A percentile compares a stretch with the other conserved stretches of the same genome.
These are phyloP conservation scores for Botia almorhae DNA, from an alignment of 2,797 vertebrate genomes.

Conservation along the genomic window DNA sequence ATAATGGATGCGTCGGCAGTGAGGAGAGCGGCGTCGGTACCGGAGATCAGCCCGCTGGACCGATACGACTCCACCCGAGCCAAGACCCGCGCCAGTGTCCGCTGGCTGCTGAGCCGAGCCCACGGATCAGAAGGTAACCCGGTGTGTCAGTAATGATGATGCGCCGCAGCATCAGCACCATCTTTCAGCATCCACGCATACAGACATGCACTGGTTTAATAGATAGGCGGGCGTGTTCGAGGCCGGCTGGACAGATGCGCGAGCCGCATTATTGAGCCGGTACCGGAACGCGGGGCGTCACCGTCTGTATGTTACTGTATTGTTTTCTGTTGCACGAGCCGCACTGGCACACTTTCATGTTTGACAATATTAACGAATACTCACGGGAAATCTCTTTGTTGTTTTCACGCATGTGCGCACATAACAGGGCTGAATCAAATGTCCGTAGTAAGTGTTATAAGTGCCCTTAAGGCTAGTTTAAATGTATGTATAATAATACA, in stretches of 20 bases:
- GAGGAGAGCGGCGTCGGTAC: slow-evolving; percentile 83
- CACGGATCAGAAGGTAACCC: slow-evolving; percentile 84
- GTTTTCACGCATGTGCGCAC: neutral
- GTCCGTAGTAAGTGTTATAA: no score
- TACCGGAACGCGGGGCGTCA: slow-evolving; percentile 22
- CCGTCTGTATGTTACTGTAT: neutral
- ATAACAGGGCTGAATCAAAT: neutral
- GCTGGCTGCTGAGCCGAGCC: slow-evolving; percentile 85
- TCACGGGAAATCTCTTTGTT: neutral
- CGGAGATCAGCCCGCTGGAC: slow-evolving; percentile 89
- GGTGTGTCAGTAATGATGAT: neutral
- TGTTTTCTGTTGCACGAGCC: no score
- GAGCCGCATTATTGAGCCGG: neutral
- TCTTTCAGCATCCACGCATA: neutral
- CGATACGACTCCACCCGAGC: slow-evolving; percentile 86
- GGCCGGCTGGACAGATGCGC: neutral
- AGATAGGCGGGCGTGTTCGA: neutral
- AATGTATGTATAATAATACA: neutral
- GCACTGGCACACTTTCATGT: neutral
- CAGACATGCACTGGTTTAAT: neutral
- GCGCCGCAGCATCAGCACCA: slow-evolving; percentile 24
- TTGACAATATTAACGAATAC: neutral
- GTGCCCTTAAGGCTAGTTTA: no score
- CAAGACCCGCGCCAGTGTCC: slow-evolving; percentile 84
- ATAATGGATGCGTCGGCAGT: slow-evolving; percentile 81